These are phyloP conservation scores for Brachionus paranguensis DNA, from an alignment of 1,140 invertebrate species.

Conservation along the genomic window DNA sequence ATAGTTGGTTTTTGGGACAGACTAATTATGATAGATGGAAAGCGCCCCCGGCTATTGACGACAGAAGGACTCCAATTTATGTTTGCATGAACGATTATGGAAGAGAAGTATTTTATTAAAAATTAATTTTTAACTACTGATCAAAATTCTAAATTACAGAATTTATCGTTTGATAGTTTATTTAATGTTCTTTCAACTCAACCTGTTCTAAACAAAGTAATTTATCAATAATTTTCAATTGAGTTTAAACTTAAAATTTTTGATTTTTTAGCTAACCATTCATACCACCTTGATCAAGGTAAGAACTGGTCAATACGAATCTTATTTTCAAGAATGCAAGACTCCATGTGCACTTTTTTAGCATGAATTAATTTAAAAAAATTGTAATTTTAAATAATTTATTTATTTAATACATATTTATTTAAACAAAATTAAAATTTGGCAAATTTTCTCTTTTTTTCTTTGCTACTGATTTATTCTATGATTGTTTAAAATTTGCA, in stretches of 20 bases:
- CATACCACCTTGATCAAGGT: neutral
- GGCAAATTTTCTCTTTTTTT: too few species aligned
- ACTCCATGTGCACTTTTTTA: neutral
- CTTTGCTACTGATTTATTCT: too few species aligned
- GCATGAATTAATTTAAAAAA: too few species aligned
- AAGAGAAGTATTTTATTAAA: neutral
- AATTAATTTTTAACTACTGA: neutral
- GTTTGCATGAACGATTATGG: constrained; percentile 56
- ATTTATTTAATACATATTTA: too few species aligned
- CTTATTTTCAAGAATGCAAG: neutral
- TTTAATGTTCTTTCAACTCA: neutral
- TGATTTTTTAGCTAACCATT: neutral
- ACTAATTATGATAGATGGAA: constrained; percentile 64
- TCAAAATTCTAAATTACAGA: neutral
- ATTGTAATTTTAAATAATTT: too few species aligned
- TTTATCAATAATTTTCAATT: neutral
- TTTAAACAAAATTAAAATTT: too few species aligned
- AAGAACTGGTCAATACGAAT: neutral
- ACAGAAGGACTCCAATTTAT: constrained; percentile 58
- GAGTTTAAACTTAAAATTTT: neutral
- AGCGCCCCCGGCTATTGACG: constrained; percentile 59
- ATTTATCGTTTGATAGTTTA: neutral
- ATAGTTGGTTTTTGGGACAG: constrained; percentile 59
- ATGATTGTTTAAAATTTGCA: too few species aligned
- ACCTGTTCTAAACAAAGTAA: neutral